Conservation (phyloP, 2,797 vertebrate species). For the Silurus lanzhouensis region DNA sequence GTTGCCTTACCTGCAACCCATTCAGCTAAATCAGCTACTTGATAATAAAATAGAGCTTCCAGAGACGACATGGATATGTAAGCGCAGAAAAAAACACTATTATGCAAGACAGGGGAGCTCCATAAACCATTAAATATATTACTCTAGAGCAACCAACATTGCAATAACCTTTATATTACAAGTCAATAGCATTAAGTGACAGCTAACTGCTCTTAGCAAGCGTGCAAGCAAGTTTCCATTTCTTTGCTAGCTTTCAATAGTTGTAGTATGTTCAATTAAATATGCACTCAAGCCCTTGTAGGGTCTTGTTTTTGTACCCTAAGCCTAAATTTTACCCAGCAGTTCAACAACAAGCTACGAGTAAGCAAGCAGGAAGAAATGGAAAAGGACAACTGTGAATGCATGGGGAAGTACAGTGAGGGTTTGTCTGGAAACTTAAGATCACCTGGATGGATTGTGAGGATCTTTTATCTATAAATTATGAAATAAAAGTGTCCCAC, state of each 20-base stretch:
- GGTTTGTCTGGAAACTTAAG: conserved; percentile 29
- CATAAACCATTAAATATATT: not conserved
- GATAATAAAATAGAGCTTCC: not conserved
- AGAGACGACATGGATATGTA: not conserved
- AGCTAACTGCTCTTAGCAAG: not conserved
- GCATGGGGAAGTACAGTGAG: conserved; percentile 65
- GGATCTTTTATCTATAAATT: conserved; percentile 58
- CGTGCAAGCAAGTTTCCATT: not conserved
- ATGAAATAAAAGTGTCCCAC: not conserved
- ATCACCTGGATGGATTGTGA: not conserved
- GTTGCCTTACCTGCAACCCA: not conserved
- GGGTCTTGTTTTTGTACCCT: not conserved
- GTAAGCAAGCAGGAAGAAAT: not conserved
- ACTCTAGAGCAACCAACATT: not conserved
- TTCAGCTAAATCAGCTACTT: not conserved
- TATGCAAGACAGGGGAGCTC: not conserved
- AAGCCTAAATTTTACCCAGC: not conserved
- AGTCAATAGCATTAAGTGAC: not conserved
- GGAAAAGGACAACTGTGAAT: conserved; percentile 4
- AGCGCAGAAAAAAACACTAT: not conserved
- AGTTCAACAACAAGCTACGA: conserved; percentile 1
- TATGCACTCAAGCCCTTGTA: not conserved
- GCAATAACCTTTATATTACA: not conserved
- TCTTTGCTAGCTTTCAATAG: not conserved
- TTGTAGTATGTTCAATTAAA: not conserved